Percentiles rank a stretch among this genome's conserved stretches.
phyloP scores from a whole-genome alignment of 2,113 vertebrate species.

The Dipodomys merriami region DNA sequence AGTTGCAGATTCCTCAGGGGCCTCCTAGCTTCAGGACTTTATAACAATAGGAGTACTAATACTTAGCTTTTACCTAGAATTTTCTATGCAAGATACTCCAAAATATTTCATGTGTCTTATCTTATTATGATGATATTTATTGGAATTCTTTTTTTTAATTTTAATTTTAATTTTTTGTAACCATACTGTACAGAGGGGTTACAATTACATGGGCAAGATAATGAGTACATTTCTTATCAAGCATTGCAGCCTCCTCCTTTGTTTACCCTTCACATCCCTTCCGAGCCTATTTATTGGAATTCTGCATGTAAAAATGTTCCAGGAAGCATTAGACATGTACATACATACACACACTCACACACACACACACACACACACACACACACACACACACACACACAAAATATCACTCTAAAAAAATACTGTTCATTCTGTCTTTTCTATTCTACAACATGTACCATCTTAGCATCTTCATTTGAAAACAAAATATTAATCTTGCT shows the following conservation, averaged over 20 bases:
- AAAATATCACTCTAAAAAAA: not conserved
- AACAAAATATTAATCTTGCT: not conserved
- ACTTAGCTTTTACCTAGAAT: conserved; percentile 55
- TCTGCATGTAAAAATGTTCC: conserved; percentile 44
- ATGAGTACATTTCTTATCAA: too few species aligned
- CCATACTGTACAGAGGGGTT: too few species aligned
- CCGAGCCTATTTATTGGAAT: conserved; percentile 41
- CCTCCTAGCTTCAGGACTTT: conserved; percentile 48
- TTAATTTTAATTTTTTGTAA: too few species aligned
- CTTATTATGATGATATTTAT: conserved; percentile 41
- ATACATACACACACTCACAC: too few species aligned
- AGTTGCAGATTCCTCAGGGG: conserved; percentile 64
- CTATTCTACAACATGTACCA: not conserved
- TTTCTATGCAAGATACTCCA: conserved; percentile 44
- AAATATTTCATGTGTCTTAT: conserved; percentile 13
- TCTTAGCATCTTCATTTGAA: conserved; percentile 33
- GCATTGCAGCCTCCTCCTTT: too few species aligned
- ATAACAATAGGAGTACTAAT: conserved; percentile 58
- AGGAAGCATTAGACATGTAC: conserved; percentile 5
- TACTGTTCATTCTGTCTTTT: not conserved
- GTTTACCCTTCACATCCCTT: too few species aligned
- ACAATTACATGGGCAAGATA: too few species aligned
- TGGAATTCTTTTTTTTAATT: too few species aligned
- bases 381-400: not conserved
- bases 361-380: not conserved